phyloP scores from a whole-genome alignment of 35 echinoderm and acorn worm species.

The Chiridota heheva region DNA sequence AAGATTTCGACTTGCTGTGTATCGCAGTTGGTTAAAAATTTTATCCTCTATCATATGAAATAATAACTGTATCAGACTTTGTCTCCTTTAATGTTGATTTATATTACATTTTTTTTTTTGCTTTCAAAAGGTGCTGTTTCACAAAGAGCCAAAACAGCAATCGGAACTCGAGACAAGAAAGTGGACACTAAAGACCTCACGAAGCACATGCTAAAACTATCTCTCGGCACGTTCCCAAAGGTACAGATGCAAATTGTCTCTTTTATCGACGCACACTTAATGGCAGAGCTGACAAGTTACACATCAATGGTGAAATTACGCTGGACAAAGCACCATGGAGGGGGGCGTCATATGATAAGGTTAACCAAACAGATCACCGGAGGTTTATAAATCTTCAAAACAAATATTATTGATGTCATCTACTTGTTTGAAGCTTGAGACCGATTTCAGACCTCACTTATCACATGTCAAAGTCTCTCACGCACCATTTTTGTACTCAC shows the following conservation, averaged over 20 bases:
- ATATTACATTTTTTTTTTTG: neutral
- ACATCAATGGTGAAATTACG: conserved; percentile 80
- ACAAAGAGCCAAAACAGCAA: conserved; percentile 66
- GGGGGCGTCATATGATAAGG: conserved; percentile 80
- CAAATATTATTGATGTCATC: conserved; percentile 71
- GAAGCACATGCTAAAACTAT: conserved; percentile 72
- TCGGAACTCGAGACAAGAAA: conserved; percentile 63
- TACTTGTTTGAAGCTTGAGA: no score
- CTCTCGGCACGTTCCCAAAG: conserved; percentile 68
- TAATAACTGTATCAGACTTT: no score
- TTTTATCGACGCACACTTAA: conserved; percentile 89
- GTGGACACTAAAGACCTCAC: conserved; percentile 87
- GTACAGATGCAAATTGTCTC: conserved; percentile 39
- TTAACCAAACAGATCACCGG: conserved; percentile 89
- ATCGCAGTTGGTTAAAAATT: neutral
- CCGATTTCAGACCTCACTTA: neutral
- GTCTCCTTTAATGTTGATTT: neutral
- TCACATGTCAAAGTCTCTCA: neutral
- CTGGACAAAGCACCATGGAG: conserved; percentile 86
- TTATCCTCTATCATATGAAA: no score
- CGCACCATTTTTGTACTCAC: neutral
- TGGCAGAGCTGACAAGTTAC: conserved; percentile 76
- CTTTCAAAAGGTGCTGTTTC: conserved; percentile 41
- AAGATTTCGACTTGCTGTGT: no score
- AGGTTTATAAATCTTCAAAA: conserved; percentile 79